Evolutionary conservation across 2,113 vertebrate species (phyloP).

Genomic region (Mionectes macconnelli): DNA sequence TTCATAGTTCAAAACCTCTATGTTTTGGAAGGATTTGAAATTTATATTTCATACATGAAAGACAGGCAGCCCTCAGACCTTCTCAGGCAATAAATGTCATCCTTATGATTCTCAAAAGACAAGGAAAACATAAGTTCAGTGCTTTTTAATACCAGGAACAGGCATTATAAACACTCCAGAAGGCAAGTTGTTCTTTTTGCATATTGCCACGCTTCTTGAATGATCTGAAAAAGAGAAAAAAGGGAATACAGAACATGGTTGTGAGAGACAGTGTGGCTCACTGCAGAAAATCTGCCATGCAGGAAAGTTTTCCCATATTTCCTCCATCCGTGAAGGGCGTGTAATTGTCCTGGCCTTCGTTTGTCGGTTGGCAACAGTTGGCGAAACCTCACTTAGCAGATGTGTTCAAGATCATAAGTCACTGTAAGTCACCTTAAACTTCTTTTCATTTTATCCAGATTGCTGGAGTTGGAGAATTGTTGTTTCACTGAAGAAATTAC

Average conservation of each 20-base stretch:
- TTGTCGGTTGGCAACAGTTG: background rate
- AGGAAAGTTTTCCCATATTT: background rate
- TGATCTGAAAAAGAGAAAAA: background rate
- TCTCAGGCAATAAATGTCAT: background rate
- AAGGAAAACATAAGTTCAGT: background rate
- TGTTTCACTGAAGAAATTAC: background rate
- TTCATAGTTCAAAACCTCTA: background rate
- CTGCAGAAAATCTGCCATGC: background rate
- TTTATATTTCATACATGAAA: background rate
- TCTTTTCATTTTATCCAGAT: background rate
- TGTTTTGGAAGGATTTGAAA: background rate
- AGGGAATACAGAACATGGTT: background rate
- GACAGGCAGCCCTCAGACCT: background rate
- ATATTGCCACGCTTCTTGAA: background rate
- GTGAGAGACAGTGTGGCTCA: background rate
- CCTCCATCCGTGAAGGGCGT: background rate
- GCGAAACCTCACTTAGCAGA: background rate
- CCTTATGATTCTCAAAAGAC: background rate
- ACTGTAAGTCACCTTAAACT: background rate
- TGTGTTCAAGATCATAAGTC: background rate
- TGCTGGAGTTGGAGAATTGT: background rate
- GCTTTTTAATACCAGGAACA: background rate
- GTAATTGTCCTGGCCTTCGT: background rate
- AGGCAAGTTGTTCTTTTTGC: background rate
- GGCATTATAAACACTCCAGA: background rate